Evolutionary conservation across 2,888 invertebrate genomes (phyloP), one percentile per base, ranked within the genome.

Genomic region (Drosophila limbata): DNA sequence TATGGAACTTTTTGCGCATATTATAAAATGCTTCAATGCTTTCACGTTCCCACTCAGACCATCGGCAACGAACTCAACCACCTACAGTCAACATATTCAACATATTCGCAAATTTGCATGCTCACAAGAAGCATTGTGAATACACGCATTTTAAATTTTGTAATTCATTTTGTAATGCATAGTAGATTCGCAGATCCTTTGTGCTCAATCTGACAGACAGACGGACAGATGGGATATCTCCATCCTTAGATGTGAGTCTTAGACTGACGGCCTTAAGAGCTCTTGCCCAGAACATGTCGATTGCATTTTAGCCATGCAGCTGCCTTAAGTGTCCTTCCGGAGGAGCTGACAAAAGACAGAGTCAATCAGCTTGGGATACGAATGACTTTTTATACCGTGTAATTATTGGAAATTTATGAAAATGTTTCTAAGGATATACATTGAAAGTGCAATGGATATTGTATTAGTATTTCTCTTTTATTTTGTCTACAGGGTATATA

Each of bases 91-190:
- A 31, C 19, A 45, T 47, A 21, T 28, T 28, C 37, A n/a, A 37
- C 28, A n/a, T 37, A 37, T 57, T 62, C 39, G 42, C 39, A 62
- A 55, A 77, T 77, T 71, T 77, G 61, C 68, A 77, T 88, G 73
- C 69, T 77, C 81, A 79, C 65, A 74, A 73, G 56, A 65, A 77
- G 72, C 83, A 83, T 63, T 84, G 65, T 31, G 69, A 77, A 82
- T 77, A 80, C 67, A 67, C 71, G 81, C 75, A 71, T 81, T 75
- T 86, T 65, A 63, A 64, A 74, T 73, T 72, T 74, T 59, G 66
- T 73, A 86, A 86, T 74, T 80, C 69, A 86, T 77, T 88, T 88
- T 88, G 56, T 72, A 67, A 73, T 79, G 83, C 84, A 83, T 65
- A 81, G 55, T 48, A 42, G n/a, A 48, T 47, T 42, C 47, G 37